A percentile compares a stretch with the other conserved stretches of the same genome.
These are phyloP conservation scores for Anseranas semipalmata DNA, from an alignment of 2,113 vertebrate genomes.

Conservation along the genomic window DNA sequence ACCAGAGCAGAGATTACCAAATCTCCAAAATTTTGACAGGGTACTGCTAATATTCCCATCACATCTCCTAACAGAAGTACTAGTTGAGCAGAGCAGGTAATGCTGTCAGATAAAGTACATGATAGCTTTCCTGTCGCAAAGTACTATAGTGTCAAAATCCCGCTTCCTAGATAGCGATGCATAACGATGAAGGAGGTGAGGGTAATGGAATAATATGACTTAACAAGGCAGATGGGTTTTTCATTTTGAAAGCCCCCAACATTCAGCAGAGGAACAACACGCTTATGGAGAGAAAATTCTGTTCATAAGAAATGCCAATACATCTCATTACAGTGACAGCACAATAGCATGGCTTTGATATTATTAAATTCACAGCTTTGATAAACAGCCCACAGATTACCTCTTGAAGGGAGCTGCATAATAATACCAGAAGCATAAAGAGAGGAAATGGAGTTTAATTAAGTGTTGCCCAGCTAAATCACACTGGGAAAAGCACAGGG, in stretches of 20 bases:
- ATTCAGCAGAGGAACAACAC: conserved; percentile 25
- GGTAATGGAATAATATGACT: background rate
- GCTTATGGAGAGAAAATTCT: background rate
- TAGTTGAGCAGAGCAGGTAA: background rate
- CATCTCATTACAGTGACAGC: conserved; percentile 43
- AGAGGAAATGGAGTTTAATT: conserved; percentile 78
- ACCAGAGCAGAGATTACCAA: background rate
- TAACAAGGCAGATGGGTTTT: background rate
- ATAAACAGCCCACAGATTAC: conserved; percentile 77
- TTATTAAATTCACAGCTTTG: conserved; percentile 78
- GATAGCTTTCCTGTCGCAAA: background rate
- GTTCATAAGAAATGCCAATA: conserved; percentile 39
- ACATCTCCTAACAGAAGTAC: background rate
- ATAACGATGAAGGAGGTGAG: background rate
- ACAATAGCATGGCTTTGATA: conserved; percentile 27
- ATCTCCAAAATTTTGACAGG: background rate
- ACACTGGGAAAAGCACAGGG: background rate
- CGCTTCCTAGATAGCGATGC: background rate
- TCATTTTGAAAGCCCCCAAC: background rate
- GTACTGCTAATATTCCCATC: background rate
- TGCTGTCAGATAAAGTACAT: background rate
- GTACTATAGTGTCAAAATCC: background rate
- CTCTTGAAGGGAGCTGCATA: conserved; percentile 68
- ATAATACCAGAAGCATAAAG: conserved; percentile 75
- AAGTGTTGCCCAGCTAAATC: conserved; percentile 76